Evolutionary conservation across 2,113 vertebrate genomes (phyloP).

Genomic region (Syngnathoides biaculeatus): DNA sequence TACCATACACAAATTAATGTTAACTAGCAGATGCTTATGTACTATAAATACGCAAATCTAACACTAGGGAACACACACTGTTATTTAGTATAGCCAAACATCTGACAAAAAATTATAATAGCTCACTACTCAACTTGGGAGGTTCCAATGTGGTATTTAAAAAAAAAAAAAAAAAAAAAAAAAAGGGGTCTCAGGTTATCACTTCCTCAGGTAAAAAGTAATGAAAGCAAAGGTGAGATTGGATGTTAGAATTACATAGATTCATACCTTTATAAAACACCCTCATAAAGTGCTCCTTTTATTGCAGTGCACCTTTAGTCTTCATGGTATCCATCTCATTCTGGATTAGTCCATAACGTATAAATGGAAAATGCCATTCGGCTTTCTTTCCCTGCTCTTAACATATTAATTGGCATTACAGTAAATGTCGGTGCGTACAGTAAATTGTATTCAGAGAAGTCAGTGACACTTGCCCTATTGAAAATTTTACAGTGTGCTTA

Average conservation of each 20-base stretch:
- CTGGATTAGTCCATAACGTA: slow-evolving; percentile 66
- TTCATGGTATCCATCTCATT: slow-evolving; percentile 56
- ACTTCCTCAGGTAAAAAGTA: slow-evolving; percentile 50
- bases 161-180: not conserved
- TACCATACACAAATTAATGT: not conserved
- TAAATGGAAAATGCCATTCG: slow-evolving; percentile 70
- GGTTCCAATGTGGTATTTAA: not conserved
- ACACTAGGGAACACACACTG: not conserved
- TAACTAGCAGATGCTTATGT: too few species aligned
- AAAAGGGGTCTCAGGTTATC: slow-evolving; percentile 14
- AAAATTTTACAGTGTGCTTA: slow-evolving; percentile 75
- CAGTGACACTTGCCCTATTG: slow-evolving; percentile 75
- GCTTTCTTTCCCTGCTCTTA: slow-evolving; percentile 69
- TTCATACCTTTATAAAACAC: slow-evolving; percentile 64
- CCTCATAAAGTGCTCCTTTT: slow-evolving; percentile 61
- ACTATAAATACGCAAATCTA: not conserved
- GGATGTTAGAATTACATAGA: slow-evolving; percentile 61
- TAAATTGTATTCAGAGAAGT: slow-evolving; percentile 74
- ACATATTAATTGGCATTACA: slow-evolving; percentile 76
- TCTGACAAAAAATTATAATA: slow-evolving; percentile 13
- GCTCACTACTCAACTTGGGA: not conserved
- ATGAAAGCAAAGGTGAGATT: slow-evolving; percentile 59
- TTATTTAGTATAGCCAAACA: too few species aligned
- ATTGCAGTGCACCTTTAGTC: slow-evolving; percentile 51
- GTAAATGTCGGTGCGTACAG: slow-evolving; percentile 64